Evolutionary conservation across 2,113 vertebrate genomes (phyloP).

Genomic region (Ornithorhynchus anatinus): DNA sequence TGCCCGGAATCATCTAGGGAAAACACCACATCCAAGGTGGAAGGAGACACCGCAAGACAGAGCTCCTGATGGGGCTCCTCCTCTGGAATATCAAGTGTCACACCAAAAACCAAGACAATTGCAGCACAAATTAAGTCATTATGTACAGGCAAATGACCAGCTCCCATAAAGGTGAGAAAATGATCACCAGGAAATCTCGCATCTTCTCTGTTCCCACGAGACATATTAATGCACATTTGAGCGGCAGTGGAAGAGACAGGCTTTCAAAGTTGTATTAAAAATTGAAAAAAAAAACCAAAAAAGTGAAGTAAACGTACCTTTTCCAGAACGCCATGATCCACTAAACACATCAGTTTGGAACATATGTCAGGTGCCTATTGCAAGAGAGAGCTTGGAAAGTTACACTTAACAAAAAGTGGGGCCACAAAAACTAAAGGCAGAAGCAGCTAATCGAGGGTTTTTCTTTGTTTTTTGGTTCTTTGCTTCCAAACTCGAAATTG

Average conservation of each 20-base stretch:
- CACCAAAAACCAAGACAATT: not conserved
- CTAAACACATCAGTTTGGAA: conserved; percentile 75
- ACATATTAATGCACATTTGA: not conserved
- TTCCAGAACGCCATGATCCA: conserved; percentile 68
- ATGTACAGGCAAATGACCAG: not conserved
- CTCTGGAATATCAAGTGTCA: not conserved
- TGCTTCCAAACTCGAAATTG: not conserved
- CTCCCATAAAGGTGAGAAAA: not conserved
- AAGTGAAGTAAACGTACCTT: conserved; percentile 65
- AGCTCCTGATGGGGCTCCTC: not conserved
- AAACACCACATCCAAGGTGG: conserved; percentile 6
- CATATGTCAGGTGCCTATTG: conserved; percentile 67
- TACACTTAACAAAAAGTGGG: conserved; percentile 53
- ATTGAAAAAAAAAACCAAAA: not conserved
- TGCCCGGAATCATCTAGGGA: conserved; percentile 8
- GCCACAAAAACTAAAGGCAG: conserved; percentile 29
- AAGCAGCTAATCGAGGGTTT: not conserved
- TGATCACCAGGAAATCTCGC: too few species aligned
- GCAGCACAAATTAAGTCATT: conserved; percentile 11
- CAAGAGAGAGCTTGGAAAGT: conserved; percentile 69
- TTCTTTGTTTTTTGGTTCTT: not conserved
- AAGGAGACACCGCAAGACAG: not conserved
- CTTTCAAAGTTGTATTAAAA: not conserved
- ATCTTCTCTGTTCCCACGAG: not conserved
- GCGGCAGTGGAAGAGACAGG: not conserved